A percentile compares a stretch with the other conserved stretches of the same genome.
Conservation (phyloP, 2,888 invertebrate species). For the Phaedon cochleariae region DNA sequence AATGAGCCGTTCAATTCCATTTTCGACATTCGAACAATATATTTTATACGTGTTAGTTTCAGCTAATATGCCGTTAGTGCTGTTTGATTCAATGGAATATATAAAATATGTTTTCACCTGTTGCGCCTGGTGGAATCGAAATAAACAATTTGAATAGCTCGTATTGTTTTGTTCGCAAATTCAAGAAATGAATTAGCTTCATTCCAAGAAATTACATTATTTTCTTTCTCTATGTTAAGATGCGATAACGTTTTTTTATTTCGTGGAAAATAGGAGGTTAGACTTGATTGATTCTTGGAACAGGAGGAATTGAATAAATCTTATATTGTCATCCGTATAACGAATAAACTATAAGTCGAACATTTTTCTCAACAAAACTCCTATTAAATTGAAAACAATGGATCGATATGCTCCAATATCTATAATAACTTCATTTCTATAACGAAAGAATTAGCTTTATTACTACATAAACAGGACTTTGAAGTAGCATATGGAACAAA, state of each 20-base stretch:
- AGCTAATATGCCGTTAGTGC: not conserved
- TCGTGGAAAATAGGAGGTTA: no score
- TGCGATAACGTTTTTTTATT: not conserved
- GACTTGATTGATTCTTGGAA: no score
- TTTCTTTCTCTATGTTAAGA: not conserved
- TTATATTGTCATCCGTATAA: no score
- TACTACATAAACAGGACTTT: no score
- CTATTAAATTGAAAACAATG: no score
- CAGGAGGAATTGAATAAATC: no score
- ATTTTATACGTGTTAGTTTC: not conserved
- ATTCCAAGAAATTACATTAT: not conserved
- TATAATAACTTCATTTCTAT: no score
- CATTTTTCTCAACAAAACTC: no score
- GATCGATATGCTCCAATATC: no score
- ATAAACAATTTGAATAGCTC: not conserved
- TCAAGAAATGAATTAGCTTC: not conserved
- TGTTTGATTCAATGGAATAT: not conserved
- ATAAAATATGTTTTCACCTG: constrained; percentile 19
- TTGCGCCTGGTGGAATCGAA: constrained; percentile 20
- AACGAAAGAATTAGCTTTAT: no score
- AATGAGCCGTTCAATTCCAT: not conserved
- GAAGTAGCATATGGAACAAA: no score
- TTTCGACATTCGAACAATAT: not conserved
- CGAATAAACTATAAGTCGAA: no score
- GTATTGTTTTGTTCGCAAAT: not conserved